Percentiles rank a stretch among this genome's conserved stretches.
These are phyloP conservation scores for Loxodonta africana DNA, from an alignment of 2,113 vertebrate species.

Conservation along the genomic window DNA sequence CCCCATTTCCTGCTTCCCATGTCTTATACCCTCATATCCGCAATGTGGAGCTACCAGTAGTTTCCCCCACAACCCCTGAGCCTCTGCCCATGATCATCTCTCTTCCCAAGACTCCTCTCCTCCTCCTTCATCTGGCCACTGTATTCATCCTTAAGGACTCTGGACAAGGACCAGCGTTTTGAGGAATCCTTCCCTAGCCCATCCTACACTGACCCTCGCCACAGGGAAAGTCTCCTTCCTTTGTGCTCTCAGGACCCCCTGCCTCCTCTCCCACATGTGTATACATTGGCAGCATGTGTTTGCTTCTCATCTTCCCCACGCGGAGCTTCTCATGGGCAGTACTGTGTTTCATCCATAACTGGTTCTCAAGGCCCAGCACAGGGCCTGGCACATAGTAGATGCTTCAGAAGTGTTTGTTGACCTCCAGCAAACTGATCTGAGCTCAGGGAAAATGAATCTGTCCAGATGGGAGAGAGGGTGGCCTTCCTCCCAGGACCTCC, in stretches of 20 bases:
- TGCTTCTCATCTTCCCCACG: not conserved
- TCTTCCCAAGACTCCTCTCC: not conserved
- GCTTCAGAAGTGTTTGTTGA: not conserved
- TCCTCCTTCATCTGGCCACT: not conserved
- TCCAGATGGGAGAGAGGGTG: not conserved
- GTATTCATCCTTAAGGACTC: not conserved
- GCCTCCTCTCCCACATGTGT: fast-evolving
- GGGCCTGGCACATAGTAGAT: not conserved
- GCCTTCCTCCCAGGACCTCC: not conserved
- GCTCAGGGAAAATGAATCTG: not conserved
- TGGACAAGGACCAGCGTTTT: not conserved
- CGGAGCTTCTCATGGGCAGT: not conserved
- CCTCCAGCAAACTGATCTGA: not conserved
- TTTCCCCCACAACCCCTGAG: not conserved
- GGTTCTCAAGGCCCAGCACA: not conserved
- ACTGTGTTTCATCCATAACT: not conserved
- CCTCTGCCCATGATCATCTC: not conserved
- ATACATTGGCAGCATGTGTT: not conserved
- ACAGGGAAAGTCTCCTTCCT: not conserved
- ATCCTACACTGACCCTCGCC: too few species aligned
- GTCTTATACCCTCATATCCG: not conserved
- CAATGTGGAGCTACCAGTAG: not conserved
- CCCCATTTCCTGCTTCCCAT: too few species aligned
- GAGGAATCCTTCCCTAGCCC: not conserved
- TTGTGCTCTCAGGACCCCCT: not conserved